Conservation (phyloP, 1,140 invertebrate species). For the Bactericera cockerelli region DNA sequence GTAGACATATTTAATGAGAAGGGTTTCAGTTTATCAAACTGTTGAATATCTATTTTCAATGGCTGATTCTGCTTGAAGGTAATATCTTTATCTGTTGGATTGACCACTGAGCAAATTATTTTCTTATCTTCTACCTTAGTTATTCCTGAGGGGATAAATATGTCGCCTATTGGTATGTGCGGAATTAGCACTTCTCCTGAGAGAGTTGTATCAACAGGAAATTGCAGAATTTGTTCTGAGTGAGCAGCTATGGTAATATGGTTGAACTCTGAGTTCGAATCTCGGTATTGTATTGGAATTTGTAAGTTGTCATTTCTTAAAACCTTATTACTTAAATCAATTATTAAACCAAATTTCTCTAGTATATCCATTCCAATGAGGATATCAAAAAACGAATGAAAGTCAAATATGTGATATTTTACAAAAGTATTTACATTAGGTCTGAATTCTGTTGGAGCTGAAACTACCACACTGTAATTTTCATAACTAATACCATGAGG, state of each 20-base stretch:
- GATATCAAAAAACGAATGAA: too few species aligned
- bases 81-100: neutral
- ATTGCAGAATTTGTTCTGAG: neutral
- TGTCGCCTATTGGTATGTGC: neutral
- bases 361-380: too few species aligned
- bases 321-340: neutral
- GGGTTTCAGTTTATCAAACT: neutral
- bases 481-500: too few species aligned
- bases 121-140: neutral
- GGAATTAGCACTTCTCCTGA: neutral
- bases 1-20: neutral
- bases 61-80: neutral
- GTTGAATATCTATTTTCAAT: neutral
- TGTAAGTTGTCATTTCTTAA: constrained; percentile 5
- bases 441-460: too few species aligned
- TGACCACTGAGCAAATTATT: neutral
- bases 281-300: neutral
- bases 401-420: too few species aligned
- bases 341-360: too few species aligned
- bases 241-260: neutral
- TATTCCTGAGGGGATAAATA: neutral
- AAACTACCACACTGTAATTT: too few species aligned
- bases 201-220: neutral
- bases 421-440: too few species aligned
- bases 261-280: neutral